These are phyloP conservation scores for Bombus turneri DNA, from an alignment of 1,140 invertebrate species.

Conservation along the genomic window DNA sequence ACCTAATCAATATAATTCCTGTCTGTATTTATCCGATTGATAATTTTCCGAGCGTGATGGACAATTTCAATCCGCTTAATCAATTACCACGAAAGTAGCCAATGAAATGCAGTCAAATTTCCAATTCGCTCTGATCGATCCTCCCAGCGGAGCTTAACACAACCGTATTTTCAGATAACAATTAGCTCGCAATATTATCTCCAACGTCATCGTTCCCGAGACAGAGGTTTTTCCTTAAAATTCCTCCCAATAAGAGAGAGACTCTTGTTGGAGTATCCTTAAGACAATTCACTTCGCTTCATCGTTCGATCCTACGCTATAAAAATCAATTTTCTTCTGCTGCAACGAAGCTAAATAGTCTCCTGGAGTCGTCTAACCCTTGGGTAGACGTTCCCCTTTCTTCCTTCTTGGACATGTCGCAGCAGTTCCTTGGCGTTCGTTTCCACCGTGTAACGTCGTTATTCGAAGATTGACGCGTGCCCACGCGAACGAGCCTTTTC, in stretches of 20 bases:
- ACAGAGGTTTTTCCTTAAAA: not conserved
- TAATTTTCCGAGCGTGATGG: not conserved
- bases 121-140: not conserved
- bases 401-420: not conserved
- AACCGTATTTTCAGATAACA: not conserved
- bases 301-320: not conserved
- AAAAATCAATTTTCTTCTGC: conserved; percentile 26
- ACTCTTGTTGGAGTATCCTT: no score
- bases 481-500: conserved; percentile 52
- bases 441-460: conserved; percentile 57
- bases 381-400: not conserved
- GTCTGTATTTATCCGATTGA: not conserved
- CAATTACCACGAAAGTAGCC: not conserved
- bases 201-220: no score
- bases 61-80: no score
- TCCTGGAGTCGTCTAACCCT: not conserved
- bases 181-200: not conserved
- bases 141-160: not conserved
- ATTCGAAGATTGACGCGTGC: conserved; percentile 46
- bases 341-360: not conserved
- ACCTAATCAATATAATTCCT: conserved; percentile 58
- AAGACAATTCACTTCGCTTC: no score
- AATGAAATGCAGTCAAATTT: not conserved
- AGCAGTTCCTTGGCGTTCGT: conserved; percentile 36
- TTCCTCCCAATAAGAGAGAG: no score